Conservation (phyloP, 2,113 vertebrate genomes). For the Lophochroa leadbeateri region DNA sequence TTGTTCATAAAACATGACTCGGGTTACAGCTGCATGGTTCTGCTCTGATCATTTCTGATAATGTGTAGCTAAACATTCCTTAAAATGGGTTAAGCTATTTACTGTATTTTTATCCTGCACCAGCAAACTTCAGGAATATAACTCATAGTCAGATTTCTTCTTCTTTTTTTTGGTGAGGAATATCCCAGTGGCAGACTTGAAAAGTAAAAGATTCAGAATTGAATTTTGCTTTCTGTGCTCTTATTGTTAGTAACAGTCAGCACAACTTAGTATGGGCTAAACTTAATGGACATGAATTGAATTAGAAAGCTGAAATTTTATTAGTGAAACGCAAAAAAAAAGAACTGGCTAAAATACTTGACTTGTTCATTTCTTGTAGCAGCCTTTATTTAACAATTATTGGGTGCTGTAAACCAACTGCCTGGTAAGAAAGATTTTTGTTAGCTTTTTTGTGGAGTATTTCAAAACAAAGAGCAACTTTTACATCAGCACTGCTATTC, state of each 20-base stretch:
- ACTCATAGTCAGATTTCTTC: background rate
- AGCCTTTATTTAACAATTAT: slow-evolving; percentile 42
- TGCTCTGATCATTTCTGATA: slow-evolving; percentile 79
- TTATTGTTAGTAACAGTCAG: slow-evolving; percentile 50
- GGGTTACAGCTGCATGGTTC: slow-evolving; percentile 74
- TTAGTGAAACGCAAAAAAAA: slow-evolving; percentile 63
- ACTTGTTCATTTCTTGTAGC: slow-evolving; percentile 45
- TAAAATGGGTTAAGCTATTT: slow-evolving; percentile 64
- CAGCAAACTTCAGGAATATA: slow-evolving; percentile 15
- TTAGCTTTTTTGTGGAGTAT: slow-evolving; percentile 23
- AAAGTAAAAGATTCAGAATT: slow-evolving; percentile 67
- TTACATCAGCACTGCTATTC: background rate
- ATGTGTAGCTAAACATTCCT: slow-evolving; percentile 70
- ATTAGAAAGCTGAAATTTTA: slow-evolving; percentile 72
- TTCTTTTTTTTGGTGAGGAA: background rate
- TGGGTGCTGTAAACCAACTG: slow-evolving; percentile 26
- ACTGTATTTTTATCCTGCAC: slow-evolving; percentile 14
- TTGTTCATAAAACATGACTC: slow-evolving; percentile 78
- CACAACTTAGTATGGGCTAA: background rate
- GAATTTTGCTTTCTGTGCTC: slow-evolving; percentile 57
- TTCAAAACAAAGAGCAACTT: slow-evolving; percentile 53
- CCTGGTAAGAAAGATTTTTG: slow-evolving; percentile 42
- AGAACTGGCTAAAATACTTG: slow-evolving; percentile 36
- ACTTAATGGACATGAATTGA: slow-evolving; percentile 59
- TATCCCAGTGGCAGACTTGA: slow-evolving; percentile 46